Percentiles rank a stretch among this genome's conserved stretches.
Conservation (phyloP, 2,113 vertebrate genomes). For the Chrysemys picta region DNA sequence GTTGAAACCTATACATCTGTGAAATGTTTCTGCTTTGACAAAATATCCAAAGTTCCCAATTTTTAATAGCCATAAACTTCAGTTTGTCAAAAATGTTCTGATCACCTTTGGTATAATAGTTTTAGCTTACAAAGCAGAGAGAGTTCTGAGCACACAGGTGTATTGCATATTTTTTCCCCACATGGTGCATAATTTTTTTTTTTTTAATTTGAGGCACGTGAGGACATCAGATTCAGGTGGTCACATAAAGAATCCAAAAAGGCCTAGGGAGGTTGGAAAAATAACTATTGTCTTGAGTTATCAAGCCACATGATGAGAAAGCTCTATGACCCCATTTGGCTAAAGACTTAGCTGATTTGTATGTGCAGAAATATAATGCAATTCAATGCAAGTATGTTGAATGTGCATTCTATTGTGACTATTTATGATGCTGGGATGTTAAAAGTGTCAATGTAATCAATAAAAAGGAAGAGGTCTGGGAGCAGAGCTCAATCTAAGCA, state of each 20-base stretch:
- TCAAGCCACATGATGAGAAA: background rate
- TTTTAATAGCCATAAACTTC: background rate
- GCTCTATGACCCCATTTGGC: background rate
- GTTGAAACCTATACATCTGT: background rate
- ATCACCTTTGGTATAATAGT: background rate
- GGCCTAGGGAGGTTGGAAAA: background rate
- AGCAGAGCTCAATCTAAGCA: constrained; percentile 52
- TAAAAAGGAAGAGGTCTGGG: constrained; percentile 45
- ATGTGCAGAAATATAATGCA: constrained; percentile 19
- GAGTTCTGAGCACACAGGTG: background rate
- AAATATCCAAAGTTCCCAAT: background rate
- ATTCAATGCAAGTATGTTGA: constrained; percentile 17
- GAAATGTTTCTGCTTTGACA: background rate
- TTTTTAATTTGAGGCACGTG: background rate
- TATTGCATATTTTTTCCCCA: background rate
- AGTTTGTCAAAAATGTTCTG: background rate
- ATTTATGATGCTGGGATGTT: constrained; percentile 28
- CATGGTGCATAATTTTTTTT: background rate
- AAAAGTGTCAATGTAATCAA: constrained; percentile 70
- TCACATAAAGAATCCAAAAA: background rate
- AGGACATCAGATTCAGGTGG: background rate
- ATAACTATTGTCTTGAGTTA: rapidly evolving
- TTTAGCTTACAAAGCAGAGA: background rate
- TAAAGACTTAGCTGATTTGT: constrained; percentile 29
- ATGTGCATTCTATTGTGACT: constrained; percentile 39